Evolutionary conservation across 2,113 vertebrate species (phyloP).

Genomic region (Struthidea cinerea): DNA sequence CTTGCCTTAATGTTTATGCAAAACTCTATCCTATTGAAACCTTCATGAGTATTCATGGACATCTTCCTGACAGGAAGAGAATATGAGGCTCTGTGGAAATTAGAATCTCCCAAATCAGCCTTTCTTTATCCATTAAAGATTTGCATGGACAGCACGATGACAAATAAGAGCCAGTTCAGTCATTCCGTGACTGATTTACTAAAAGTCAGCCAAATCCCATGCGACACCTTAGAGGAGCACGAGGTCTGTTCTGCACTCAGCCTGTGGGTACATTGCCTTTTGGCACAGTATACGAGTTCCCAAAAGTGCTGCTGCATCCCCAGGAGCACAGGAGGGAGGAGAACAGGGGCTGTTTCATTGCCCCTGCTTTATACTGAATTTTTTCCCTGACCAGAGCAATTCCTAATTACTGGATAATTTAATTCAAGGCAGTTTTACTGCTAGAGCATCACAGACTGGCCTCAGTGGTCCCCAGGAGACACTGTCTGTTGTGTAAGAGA

Average conservation of each 20-base stretch:
- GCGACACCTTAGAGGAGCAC: not conserved
- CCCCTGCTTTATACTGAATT: not conserved
- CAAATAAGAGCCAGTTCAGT: not conserved
- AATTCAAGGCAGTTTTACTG: not conserved
- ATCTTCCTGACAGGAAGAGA: not conserved
- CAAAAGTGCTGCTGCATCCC: not conserved
- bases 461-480: not conserved
- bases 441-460: not conserved
- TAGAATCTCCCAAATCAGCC: not conserved
- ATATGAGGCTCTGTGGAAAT: not conserved
- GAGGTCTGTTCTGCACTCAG: not conserved
- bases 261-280: not conserved
- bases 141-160: not conserved
- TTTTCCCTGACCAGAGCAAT: not conserved
- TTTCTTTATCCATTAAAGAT: not conserved
- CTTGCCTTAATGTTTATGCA: not conserved
- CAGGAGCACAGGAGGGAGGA: not conserved
- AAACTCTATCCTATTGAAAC: not conserved
- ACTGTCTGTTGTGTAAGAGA: not conserved
- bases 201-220: not conserved
- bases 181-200: not conserved
- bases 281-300: not conserved
- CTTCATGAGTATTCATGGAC: not conserved
- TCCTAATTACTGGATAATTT: not conserved
- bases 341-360: not conserved